Base-by-base conservation (phyloP, 1,140 invertebrate genomes). In the Philotrypesis tridentata region DNA sequence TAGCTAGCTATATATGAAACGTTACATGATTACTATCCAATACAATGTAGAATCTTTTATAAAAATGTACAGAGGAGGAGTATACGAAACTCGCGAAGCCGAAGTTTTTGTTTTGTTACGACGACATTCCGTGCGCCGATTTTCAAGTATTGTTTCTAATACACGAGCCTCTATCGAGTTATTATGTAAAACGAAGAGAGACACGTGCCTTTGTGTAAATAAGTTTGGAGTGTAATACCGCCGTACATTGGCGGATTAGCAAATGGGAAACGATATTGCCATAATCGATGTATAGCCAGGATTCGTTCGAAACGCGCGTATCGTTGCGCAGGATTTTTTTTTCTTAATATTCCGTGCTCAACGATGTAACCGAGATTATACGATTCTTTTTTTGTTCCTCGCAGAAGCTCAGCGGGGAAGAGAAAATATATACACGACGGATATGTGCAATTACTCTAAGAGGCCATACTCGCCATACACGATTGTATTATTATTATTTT, bases 361-460 rank as follows among this genome's bases (percentile, higher is more conserved):
- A 60, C 63, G 43, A 37, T 82, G 55, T 63, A 82, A 29, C 55
- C 68, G 68, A 78, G 68, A 82, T 82, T 77, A 73, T 27, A 14
- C n/a, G n/a, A 61, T 77, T 55, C 48, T 67, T 25, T 48, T 71
- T 78, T 23, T 65, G 2, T 17, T 65, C 61, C 11, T 8, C 25
- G 27, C 23, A 23, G 14, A 65, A 65, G 25, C 12, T 25, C 11
- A 21, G 6, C 27, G 23, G 70, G 0, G 55, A 2, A 4, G 25
- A 23, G 37, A 40, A 77, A 21, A 77, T 61, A 5, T 27, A 43
- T 60, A 55, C 5, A 55, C 5, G 48, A 67, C 43, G 74, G 74
- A 82, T 82, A 70, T 61, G 80, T 82, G 80, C 80, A 82, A 82
- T 82, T 77, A 77, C 23, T 77, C 29, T 61, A 82, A 23, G 74